These are phyloP conservation scores for Heliocidaris tuberculata DNA, from an alignment of 35 echinoderm and acorn worm genomes.

Conservation along the genomic window DNA sequence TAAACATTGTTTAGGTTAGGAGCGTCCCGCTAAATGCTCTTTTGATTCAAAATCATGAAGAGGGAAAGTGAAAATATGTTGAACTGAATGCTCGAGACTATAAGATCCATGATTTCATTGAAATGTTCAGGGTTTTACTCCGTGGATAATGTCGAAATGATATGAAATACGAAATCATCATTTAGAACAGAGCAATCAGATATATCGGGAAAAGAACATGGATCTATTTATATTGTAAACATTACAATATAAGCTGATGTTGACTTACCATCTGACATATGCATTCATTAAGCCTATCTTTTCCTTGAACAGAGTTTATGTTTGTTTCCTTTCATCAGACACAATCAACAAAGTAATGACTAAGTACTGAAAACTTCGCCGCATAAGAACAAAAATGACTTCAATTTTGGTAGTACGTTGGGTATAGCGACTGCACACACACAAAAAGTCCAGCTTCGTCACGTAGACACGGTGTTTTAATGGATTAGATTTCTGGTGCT, in stretches of 20 bases:
- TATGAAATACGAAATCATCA: neutral
- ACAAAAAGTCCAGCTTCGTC: neutral
- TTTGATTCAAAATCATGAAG: neutral
- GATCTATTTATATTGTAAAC: no score
- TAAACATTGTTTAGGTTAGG: neutral
- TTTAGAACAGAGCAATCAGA: no score
- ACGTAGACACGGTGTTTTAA: neutral
- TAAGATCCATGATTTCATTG: neutral
- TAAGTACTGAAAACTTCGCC: neutral
- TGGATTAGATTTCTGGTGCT: slow-evolving; percentile 10
- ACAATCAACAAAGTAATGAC: neutral
- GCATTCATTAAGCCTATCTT: no score
- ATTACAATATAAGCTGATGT: no score
- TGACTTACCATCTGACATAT: no score
- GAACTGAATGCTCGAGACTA: neutral
- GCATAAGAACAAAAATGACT: neutral
- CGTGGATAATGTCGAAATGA: neutral
- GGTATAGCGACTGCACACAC: no score
- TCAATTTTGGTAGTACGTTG: neutral
- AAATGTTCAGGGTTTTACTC: neutral
- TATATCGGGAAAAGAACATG: no score
- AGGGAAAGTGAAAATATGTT: neutral
- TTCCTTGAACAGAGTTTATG: no score
- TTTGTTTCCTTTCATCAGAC: neutral
- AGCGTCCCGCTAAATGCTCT: neutral